Evolutionary conservation across 2,888 invertebrate genomes (phyloP), one percentile per base, ranked within the genome.

Genomic region (Drosophila nigricruria): DNA sequence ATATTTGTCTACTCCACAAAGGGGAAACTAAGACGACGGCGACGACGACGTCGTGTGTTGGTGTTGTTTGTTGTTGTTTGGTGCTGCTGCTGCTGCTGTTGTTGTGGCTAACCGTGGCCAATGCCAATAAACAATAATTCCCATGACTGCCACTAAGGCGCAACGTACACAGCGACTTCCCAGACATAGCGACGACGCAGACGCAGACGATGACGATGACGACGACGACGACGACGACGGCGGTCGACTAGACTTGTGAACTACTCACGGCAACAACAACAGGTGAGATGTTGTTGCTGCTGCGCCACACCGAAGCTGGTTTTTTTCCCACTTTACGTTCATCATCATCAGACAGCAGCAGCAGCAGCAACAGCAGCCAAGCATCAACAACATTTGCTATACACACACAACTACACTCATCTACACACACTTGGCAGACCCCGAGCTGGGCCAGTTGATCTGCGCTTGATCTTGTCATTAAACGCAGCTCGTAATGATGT

Each of bases 391-490:
- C 80, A 86, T 79, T 88, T 76, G 65, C 90, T 77, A 72, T 60
- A 69, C 36, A 57, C 66, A 63, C 43, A 65, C 67, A 56, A 45
- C 62, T 43, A 67, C 40, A 72, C 64, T 71, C 71, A 27, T 27
- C 27, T 2, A 56, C 30, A 42, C 43, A 25, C 32, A 8, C 27
- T 60, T 49, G 20, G 43, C 36, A 65, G 56, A 63, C 49, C 43
- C 54, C 60, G 66, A 69, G 72, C 64, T 80, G 77, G 70, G 65
- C 40, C 61, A 77, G 68, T 76, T 82, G 90, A 83, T 88, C 86
- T 88, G 80, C 75, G 89, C 87, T 87, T 88, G 90, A 91, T 90
- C 91, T 90, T 91, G 90, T 91, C 91, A 91, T 91, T 90, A 90
- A 90, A 87, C 80, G 87, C 78, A 80, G 89, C 75, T 76, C 77